phyloP scores from a whole-genome alignment of 37 sponge, comb jelly and placozoan genomes.

The Lycopodina hypogea region DNA sequence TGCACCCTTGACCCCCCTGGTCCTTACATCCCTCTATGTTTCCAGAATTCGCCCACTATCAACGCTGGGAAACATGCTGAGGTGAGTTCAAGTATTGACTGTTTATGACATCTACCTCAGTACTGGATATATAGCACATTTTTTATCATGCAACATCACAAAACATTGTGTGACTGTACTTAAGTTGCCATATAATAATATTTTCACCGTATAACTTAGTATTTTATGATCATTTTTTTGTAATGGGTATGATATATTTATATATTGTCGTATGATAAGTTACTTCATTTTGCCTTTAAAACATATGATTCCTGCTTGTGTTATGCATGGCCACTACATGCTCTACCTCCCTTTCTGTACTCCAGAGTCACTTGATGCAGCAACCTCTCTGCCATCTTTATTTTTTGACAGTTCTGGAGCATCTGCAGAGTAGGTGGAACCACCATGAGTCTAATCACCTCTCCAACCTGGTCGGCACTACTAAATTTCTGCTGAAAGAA shows the following conservation, averaged over 20 bases:
- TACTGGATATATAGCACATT: no score
- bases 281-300: no score
- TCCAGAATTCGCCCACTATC: conserved; percentile 41
- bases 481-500: background rate
- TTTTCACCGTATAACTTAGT: no score
- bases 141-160: no score
- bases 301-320: no score
- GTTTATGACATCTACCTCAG: no score
- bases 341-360: background rate
- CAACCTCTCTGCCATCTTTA: conserved; percentile 84
- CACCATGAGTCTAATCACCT: background rate
- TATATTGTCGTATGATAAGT: no score
- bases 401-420: conserved; percentile 72
- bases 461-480: conserved; percentile 3
- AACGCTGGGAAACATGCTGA: background rate
- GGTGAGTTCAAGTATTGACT: no score
- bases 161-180: no score
- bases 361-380: conserved; percentile 58
- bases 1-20: background rate
- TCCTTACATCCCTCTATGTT: conserved; percentile 49
- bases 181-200: no score
- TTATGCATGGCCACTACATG: background rate
- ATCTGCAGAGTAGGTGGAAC: conserved; percentile 36
- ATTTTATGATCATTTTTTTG: no score
- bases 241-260: no score